Conservation (phyloP, 2,888 invertebrate genomes). For the Parnassius apollo region DNA sequence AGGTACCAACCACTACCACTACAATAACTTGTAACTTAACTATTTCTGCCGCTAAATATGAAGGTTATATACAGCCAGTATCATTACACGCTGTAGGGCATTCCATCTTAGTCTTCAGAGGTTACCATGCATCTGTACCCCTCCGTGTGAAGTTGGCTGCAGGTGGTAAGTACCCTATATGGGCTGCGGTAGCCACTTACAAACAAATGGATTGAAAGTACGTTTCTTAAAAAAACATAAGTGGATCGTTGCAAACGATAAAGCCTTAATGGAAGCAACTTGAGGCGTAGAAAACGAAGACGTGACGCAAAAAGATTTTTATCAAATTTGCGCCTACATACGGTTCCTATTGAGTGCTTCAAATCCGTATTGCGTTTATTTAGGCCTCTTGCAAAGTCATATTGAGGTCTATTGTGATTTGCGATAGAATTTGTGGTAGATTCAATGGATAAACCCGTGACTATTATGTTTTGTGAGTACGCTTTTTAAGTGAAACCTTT, state of each 20-base stretch:
- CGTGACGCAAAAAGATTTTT: conserved; percentile 32
- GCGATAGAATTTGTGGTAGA: conserved; percentile 9
- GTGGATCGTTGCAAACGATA: not conserved
- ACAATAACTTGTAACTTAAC: too few relatives aligned
- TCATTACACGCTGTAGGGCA: too few relatives aligned
- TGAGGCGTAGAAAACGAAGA: not conserved
- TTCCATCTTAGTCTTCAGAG: too few relatives aligned
- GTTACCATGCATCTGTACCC: too few relatives aligned
- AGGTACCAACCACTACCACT: too few relatives aligned
- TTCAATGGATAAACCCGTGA: conserved; percentile 15
- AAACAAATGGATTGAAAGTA: too few relatives aligned
- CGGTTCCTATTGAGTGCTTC: conserved; percentile 48
- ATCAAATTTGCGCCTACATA: conserved; percentile 56
- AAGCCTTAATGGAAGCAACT: not conserved
- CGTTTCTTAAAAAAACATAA: too few relatives aligned
- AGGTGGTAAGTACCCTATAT: too few relatives aligned
- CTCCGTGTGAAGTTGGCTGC: too few relatives aligned
- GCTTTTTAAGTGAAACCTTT: conserved; percentile 7
- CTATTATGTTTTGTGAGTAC: conserved; percentile 10
- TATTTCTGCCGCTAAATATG: too few relatives aligned
- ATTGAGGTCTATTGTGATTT: conserved; percentile 21
- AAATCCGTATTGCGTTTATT: conserved; percentile 27
- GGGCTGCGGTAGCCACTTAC: too few relatives aligned
- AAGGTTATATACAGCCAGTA: too few relatives aligned
- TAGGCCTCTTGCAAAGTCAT: conserved; percentile 17